Evolutionary conservation across 2,888 invertebrate species (phyloP).

Genomic region (Hydrotaea cyrtoneurina): DNA sequence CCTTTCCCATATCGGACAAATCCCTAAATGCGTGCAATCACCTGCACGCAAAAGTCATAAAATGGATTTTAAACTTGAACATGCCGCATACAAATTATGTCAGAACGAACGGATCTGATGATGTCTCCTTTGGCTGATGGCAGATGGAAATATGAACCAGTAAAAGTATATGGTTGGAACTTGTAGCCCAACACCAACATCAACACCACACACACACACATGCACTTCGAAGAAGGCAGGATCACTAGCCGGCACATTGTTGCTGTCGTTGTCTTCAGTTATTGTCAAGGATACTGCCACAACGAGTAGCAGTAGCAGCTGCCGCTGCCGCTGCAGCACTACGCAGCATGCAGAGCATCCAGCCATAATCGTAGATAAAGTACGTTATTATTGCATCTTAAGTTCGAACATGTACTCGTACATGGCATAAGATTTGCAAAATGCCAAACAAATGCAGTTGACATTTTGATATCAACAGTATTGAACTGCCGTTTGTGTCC

Average conservation of each 20-base stretch:
- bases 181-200: neutral
- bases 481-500: neutral
- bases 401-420: conserved; percentile 15
- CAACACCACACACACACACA: neutral
- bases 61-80: conserved; percentile 58
- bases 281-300: conserved; percentile 19
- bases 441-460: conserved; percentile 34
- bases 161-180: neutral
- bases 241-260: neutral
- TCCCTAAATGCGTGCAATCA: conserved; percentile 59
- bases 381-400: conserved; percentile 32
- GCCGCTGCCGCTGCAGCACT: neutral
- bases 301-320: neutral
- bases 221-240: neutral
- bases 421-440: conserved; percentile 24
- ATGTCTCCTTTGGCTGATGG: neutral
- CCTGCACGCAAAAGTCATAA: conserved; percentile 62
- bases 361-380: conserved; percentile 22
- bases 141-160: neutral
- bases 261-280: neutral
- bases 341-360: neutral
- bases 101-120: neutral
- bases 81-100: conserved; percentile 47
- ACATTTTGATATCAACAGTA: conserved; percentile 24
- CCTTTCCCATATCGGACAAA: conserved; percentile 39